phyloP scores from a whole-genome alignment of 37 sponge, comb jelly and placozoan species.

The Bolinopsis microptera region DNA sequence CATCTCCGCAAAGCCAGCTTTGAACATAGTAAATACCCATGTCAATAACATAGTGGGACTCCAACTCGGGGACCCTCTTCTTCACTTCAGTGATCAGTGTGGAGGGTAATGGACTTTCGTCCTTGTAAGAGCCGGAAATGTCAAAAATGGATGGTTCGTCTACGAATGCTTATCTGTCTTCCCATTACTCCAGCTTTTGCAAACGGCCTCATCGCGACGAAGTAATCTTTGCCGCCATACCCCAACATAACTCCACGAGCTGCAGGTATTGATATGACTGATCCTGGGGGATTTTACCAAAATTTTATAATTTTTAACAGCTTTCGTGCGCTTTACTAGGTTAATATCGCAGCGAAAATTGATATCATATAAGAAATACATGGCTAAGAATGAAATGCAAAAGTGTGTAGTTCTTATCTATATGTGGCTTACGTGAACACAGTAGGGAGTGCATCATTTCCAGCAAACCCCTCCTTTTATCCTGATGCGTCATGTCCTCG shows the following conservation, averaged over 20 bases:
- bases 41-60: background rate
- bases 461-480: slow-evolving; percentile 90
- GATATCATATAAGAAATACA: too few relatives aligned
- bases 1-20: background rate
- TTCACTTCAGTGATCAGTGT: background rate
- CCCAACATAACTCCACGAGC: slow-evolving; percentile 94
- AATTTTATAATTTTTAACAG: too few relatives aligned
- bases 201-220: slow-evolving; percentile 88
- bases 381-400: too few relatives aligned
- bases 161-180: background rate
- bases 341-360: too few relatives aligned
- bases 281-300: too few relatives aligned
- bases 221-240: slow-evolving; percentile 90
- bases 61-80: background rate
- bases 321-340: too few relatives aligned
- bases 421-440: slow-evolving; percentile 83
- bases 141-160: background rate
- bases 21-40: background rate
- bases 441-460: slow-evolving; percentile 83
- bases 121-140: background rate
- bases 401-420: slow-evolving; percentile 87
- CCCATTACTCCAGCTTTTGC: slow-evolving; percentile 68
- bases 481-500: background rate
- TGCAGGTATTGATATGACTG: background rate
- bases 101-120: background rate